Conservation (phyloP, 1,140 invertebrate species). For the Zophobas morio region DNA sequence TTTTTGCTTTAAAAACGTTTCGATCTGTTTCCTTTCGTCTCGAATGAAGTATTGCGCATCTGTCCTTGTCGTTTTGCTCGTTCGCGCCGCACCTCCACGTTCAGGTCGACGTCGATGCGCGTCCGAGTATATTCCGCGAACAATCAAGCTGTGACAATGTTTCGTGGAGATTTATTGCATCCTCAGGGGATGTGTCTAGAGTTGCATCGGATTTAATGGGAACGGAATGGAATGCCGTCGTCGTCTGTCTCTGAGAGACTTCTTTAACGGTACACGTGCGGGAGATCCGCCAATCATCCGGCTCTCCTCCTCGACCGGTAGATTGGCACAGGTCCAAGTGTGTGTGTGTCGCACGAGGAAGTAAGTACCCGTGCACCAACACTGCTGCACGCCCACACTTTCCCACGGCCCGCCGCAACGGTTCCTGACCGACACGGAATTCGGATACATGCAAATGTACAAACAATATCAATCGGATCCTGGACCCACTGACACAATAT, state of each 20-base stretch:
- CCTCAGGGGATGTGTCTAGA: slow-evolving; percentile 10
- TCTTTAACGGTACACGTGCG: slow-evolving; percentile 39
- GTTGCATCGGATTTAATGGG: slow-evolving; percentile 20
- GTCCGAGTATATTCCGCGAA: not conserved
- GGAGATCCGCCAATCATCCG: slow-evolving; percentile 33
- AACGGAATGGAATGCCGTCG: slow-evolving; percentile 3
- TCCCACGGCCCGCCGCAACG: slow-evolving; percentile 48
- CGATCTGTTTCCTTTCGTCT: no score
- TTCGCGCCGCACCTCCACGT: no score
- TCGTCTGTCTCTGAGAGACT: slow-evolving; percentile 13
- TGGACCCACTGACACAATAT: slow-evolving; percentile 26
- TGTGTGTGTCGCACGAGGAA: slow-evolving; percentile 50
- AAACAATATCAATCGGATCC: slow-evolving; percentile 29
- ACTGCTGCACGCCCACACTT: slow-evolving; percentile 49
- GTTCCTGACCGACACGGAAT: slow-evolving; percentile 28
- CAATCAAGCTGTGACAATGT: slow-evolving; percentile 22
- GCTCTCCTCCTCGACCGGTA: not conserved
- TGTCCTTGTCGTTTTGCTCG: no score
- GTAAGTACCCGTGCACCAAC: slow-evolving; percentile 15
- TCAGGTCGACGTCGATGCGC: no score
- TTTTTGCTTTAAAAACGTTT: no score
- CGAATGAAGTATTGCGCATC: no score
- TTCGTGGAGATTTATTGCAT: slow-evolving; percentile 29
- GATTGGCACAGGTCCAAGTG: slow-evolving; percentile 30
- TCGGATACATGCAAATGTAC: slow-evolving; percentile 7